Conservation (phyloP, 2,888 invertebrate genomes). For the Nemotelus pantherinus region DNA sequence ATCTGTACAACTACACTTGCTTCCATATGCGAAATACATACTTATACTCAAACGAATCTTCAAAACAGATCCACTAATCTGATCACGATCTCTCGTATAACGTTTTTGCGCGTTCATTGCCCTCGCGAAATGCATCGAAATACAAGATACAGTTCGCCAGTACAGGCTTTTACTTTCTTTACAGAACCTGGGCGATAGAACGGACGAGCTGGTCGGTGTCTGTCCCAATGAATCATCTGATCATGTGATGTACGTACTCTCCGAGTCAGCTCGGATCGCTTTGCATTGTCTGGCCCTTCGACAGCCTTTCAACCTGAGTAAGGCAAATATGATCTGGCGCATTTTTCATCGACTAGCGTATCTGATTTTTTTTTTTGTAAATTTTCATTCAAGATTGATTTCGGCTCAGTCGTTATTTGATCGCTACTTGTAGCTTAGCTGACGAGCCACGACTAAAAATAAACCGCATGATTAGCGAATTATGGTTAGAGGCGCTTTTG, state of each 20-base stretch:
- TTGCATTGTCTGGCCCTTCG: too few relatives aligned
- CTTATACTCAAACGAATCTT: neutral
- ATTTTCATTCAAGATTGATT: too few relatives aligned
- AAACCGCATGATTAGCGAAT: neutral
- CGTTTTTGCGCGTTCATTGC: conserved; percentile 2
- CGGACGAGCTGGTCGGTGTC: neutral
- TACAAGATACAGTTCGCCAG: neutral
- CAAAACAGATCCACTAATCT: neutral
- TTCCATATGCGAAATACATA: too few relatives aligned
- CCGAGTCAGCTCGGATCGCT: too few relatives aligned
- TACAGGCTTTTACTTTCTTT: conserved; percentile 34
- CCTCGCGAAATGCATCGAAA: conserved; percentile 8
- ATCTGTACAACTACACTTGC: neutral
- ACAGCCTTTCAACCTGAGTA: too few relatives aligned
- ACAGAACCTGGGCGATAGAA: too few relatives aligned
- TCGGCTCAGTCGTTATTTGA: conserved; percentile 3
- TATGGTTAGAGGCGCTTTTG: neutral
- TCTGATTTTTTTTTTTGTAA: too few relatives aligned
- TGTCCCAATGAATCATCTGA: neutral
- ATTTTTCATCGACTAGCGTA: too few relatives aligned
- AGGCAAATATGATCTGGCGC: too few relatives aligned
- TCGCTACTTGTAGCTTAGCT: conserved; percentile 18
- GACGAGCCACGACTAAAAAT: conserved; percentile 20
- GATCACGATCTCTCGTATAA: neutral
- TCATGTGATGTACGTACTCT: neutral